Base-by-base conservation (phyloP, 1,140 invertebrate species). In the Formica selysi region DNA sequence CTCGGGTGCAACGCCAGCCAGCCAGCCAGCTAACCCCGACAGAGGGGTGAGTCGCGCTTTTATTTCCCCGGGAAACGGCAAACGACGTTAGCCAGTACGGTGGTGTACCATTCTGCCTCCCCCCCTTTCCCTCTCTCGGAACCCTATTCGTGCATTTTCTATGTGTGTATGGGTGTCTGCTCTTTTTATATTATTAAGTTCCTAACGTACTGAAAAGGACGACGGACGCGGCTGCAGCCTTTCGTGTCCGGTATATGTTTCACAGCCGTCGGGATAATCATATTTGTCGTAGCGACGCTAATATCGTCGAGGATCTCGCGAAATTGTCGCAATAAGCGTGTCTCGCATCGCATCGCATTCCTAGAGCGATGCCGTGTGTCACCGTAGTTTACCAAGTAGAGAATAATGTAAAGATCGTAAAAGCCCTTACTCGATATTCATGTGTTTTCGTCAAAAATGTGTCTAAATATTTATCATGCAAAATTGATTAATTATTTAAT, bases 261-360 rank as follows among this genome's bases (percentile, higher is more conserved):
- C 67, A 26, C 78, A 57, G 48, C 19, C 44, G 22, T n/a, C 3
- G 65, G 85, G 78, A 83, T 88, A 90, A 90, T 80, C 71, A 62
- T 44, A 8, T n/a, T 64, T 48, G 32, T 29, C 78, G 81, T 22
- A 59, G 81, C 89, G 44, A 83, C 89, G 78, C 44, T 88, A 86
- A 90, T 90, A 90, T 90, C 70, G 78, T 74, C 71, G 76, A 89
- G 87, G 86, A 90, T 86, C 86, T 89, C 91, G 90, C 89, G 87
- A 92, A 91, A 92, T 92, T 81, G 91, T 92, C 86, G 91, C 92
- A 92, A 92, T 92, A 92, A 91, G 85, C 83, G 87, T 86, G 61
- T 61, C 80, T 38, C 84, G 90, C 44, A 22, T 70, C 29, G n/a
- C 19, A 74, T 71, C 62, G 78, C 70, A 79, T 80, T 88, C 71